Percentiles rank a stretch among this genome's conserved stretches.
Evolutionary conservation across 2,888 invertebrate genomes (phyloP).

Genomic region (Yponomeuta plumbellus): DNA sequence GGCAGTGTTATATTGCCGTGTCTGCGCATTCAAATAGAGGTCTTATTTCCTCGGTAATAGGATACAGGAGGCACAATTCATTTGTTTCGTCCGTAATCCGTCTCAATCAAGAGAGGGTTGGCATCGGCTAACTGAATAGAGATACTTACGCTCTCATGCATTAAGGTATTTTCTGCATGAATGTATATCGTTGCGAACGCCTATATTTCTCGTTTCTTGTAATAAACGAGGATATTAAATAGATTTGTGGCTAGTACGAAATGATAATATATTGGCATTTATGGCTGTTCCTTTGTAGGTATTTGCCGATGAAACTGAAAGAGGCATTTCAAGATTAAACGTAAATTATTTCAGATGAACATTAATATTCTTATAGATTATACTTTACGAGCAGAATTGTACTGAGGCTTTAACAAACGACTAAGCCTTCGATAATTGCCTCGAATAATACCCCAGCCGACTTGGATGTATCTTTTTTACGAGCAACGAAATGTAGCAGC

Average conservation of each 20-base stretch:
- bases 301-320: too few species aligned
- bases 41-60: slow-evolving; percentile 5
- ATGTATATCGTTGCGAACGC: neutral
- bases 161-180: slow-evolving; percentile 8
- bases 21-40: neutral
- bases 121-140: slow-evolving; percentile 25
- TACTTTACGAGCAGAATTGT: neutral
- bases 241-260: neutral
- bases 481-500: neutral
- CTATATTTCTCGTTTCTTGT: neutral
- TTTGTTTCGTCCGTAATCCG: slow-evolving; percentile 41
- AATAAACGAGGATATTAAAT: neutral
- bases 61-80: slow-evolving; percentile 3
- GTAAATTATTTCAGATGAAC: neutral
- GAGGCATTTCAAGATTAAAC: too few species aligned
- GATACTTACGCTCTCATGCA: slow-evolving; percentile 9
- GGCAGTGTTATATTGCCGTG: slow-evolving; percentile 5
- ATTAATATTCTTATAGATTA: neutral
- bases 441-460: neutral
- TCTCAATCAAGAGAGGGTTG: slow-evolving; percentile 65
- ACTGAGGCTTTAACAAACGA: neutral
- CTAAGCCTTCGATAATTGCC: neutral
- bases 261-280: neutral
- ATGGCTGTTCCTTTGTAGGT: neutral
- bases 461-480: neutral